These are phyloP conservation scores for Steinernema khuongi DNA, from an alignment of 1,140 invertebrate genomes.

Conservation along the genomic window DNA sequence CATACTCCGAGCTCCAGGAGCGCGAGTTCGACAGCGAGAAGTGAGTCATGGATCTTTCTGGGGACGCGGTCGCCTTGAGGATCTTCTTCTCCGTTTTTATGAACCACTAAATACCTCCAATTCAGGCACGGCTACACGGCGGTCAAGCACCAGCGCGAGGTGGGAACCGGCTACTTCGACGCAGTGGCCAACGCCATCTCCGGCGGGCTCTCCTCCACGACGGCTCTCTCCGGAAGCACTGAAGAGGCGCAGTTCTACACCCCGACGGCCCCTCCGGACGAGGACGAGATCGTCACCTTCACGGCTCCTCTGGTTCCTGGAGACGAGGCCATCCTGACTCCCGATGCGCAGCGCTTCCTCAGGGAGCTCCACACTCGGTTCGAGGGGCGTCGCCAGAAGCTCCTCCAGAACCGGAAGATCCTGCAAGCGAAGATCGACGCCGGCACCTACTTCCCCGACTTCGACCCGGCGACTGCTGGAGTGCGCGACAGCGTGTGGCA, in stretches of 20 bases:
- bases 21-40: conserved; percentile 58
- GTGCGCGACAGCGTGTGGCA: conserved; percentile 49
- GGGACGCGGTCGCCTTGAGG: conserved; percentile 1
- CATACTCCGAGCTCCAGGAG: conserved; percentile 60
- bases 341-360: conserved; percentile 56
- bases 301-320: conserved; percentile 43
- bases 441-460: conserved; percentile 54
- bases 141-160: conserved; percentile 61
- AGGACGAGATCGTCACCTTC: conserved; percentile 56
- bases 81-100: conserved; percentile 17
- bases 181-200: conserved; percentile 54
- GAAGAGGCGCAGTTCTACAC: conserved; percentile 60
- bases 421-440: conserved; percentile 46
- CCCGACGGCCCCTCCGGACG: conserved; percentile 51
- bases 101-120: conserved; percentile 11
- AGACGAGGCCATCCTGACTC: conserved; percentile 56
- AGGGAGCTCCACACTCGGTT: conserved; percentile 51
- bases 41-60: conserved; percentile 32
- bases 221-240: conserved; percentile 57
- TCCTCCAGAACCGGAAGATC: conserved; percentile 45
- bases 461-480: conserved; percentile 47
- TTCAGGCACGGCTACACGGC: conserved; percentile 58
- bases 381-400: conserved; percentile 42
- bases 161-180: conserved; percentile 61
- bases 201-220: conserved; percentile 56